Base-by-base conservation (phyloP, 2,888 invertebrate genomes). In the Glyphotaelius pellucidus region DNA sequence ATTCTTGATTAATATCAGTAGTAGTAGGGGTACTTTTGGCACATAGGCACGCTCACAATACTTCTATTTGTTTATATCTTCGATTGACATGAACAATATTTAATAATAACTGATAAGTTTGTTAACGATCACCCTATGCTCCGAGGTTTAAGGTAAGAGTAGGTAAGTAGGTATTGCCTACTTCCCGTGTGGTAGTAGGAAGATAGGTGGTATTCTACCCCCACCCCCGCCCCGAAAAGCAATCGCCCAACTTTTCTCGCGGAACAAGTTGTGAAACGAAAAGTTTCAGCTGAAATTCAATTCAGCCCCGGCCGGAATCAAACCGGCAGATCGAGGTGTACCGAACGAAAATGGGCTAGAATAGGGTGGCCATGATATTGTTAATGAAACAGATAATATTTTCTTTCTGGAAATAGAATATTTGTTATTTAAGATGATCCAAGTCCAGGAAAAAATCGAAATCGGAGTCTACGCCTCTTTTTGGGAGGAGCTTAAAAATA, bases 281-380 rank as follows among this genome's bases (percentile, higher is more conserved):
- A 93, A 93, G 92, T 93, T 93, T 91, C 92, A 47, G 92, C 90
- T 87, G 87, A 93, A 93, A 93, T 93, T 93, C 93, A 93, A 93
- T 93, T 93, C 93, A 90, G 92, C 88, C 89, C 92, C 90, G 86
- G 90, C 87, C 90, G 90, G 93, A 92, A 93, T 93, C 93, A 92
- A 93, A 93, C 90, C 92, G 87, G 90, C 84, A 85, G 90, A 90
- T 90, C 85, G 90, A 87, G 87, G 87, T 87, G 87, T 87, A 87
- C 87, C 87, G 31, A 87, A 91, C 92, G 80, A 89, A 80, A 87
- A 87, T 87, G 87, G 87, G 87, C 30, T 87, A 87, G 15, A 1
- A 5, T 9, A 87, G 87, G 87, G 87, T 31, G 52, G 32, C 67
- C 87, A 87, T 15, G 25, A 67, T 25, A 2, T 7, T 9, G 9